Percentiles rank a stretch among this genome's conserved stretches.
These are phyloP conservation scores for Phenganax marumi DNA, from an alignment of 92 coral and sea anemone genomes.

Conservation along the genomic window DNA sequence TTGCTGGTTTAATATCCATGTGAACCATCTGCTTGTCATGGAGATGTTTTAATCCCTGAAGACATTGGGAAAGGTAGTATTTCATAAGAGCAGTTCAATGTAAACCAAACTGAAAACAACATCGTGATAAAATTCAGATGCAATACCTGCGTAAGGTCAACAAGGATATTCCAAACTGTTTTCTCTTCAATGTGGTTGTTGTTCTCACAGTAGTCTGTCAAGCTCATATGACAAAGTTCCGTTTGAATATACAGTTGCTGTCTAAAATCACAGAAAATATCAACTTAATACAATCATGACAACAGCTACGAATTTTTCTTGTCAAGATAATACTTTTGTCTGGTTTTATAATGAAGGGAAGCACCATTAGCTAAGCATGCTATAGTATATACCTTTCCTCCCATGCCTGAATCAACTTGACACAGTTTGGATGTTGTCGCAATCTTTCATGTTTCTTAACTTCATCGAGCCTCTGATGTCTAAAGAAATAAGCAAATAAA, in stretches of 20 bases:
- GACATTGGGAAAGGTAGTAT: neutral
- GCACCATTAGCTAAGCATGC: slow-evolving; percentile 9
- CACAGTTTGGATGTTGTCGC: slow-evolving; percentile 83
- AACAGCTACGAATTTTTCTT: neutral
- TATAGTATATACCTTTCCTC: slow-evolving; percentile 71
- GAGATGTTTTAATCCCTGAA: slow-evolving; percentile 93
- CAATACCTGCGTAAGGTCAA: slow-evolving; percentile 77
- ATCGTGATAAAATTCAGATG: neutral
- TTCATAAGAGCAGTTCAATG: neutral
- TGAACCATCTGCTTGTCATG: slow-evolving; percentile 83
- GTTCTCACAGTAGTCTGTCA: slow-evolving; percentile 80
- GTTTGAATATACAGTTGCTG: slow-evolving; percentile 93
- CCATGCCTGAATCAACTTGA: slow-evolving; percentile 89
- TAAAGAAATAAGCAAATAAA: neutral
- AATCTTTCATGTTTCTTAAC: slow-evolving; percentile 88
- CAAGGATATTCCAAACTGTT: slow-evolving; percentile 82
- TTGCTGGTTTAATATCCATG: slow-evolving; percentile 98
- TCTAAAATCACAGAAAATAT: slow-evolving; percentile 52
- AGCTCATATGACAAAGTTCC: slow-evolving; percentile 89
- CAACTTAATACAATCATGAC: no score
- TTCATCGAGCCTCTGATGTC: slow-evolving; percentile 88
- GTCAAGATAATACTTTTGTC: neutral
- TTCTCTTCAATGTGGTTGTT: slow-evolving; percentile 68
- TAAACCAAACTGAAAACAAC: no score
- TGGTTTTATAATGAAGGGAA: no score